These are phyloP conservation scores for Smithornis capensis DNA, from an alignment of 2,113 vertebrate species.

Conservation along the genomic window DNA sequence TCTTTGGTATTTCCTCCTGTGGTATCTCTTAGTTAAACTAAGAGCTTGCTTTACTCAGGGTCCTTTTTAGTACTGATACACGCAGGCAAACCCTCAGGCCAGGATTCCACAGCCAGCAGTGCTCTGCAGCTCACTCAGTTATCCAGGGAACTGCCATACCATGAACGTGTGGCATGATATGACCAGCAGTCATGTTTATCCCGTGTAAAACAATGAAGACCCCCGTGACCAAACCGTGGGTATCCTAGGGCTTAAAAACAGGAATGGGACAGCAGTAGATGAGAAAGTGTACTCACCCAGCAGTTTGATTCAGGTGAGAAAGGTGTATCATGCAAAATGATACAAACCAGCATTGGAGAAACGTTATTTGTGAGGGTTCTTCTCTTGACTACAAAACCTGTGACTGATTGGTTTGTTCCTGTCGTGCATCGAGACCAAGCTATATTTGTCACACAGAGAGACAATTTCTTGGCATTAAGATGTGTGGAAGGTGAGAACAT, in stretches of 20 bases:
- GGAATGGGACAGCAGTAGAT: neutral
- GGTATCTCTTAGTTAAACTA: neutral
- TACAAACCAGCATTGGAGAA: neutral
- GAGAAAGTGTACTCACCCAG: neutral
- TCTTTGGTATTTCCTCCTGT: neutral
- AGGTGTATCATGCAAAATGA: neutral
- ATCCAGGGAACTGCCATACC: neutral
- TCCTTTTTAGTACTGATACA: neutral
- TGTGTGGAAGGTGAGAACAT: neutral
- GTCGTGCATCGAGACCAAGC: neutral
- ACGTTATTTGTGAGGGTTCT: rapidly evolving
- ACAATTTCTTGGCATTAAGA: neutral
- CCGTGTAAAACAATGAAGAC: neutral
- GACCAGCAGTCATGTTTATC: neutral
- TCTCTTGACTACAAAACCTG: neutral
- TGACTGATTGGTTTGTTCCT: neutral
- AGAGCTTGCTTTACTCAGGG: neutral
- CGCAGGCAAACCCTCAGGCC: rapidly evolving
- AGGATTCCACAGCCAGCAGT: neutral
- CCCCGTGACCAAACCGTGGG: neutral
- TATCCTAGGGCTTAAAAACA: neutral
- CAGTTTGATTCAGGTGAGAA: neutral
- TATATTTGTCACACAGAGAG: neutral
- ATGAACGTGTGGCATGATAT: neutral
- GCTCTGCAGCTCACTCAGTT: neutral